Percentiles rank a stretch among this genome's conserved stretches.
These are phyloP conservation scores for Lepidothrix coronata DNA, from an alignment of 2,113 vertebrate genomes.

Conservation along the genomic window DNA sequence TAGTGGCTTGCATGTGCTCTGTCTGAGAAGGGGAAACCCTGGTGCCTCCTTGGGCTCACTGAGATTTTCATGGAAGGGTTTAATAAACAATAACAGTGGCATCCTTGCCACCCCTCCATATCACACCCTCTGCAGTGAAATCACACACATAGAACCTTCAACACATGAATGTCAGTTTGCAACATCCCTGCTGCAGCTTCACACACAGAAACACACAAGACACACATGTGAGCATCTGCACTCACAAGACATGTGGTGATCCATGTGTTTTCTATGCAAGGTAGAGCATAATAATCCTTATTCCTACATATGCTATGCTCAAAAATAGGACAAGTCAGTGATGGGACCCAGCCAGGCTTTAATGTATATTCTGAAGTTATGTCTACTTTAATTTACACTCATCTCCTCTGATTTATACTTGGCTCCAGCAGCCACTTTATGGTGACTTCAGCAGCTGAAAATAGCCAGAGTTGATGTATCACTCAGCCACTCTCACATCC, in stretches of 20 bases:
- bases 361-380: not conserved
- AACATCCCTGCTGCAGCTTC: not conserved
- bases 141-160: not conserved
- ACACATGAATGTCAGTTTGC: not conserved
- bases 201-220: not conserved
- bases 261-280: not conserved
- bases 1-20: not conserved
- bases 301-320: not conserved
- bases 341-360: not conserved
- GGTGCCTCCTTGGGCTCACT: not conserved
- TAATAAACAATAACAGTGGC: not conserved
- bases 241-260: not conserved
- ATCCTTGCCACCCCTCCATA: not conserved
- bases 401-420: not conserved
- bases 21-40: not conserved
- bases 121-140: not conserved
- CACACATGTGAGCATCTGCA: not conserved
- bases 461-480: not conserved
- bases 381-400: not conserved
- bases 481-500: not conserved
- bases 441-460: slow-evolving; percentile 53
- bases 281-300: not conserved
- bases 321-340: not conserved
- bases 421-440: not conserved
- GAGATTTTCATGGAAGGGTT: not conserved